Base-by-base conservation (phyloP, 1,140 invertebrate species). In the Lysiphlebus fabarum region DNA sequence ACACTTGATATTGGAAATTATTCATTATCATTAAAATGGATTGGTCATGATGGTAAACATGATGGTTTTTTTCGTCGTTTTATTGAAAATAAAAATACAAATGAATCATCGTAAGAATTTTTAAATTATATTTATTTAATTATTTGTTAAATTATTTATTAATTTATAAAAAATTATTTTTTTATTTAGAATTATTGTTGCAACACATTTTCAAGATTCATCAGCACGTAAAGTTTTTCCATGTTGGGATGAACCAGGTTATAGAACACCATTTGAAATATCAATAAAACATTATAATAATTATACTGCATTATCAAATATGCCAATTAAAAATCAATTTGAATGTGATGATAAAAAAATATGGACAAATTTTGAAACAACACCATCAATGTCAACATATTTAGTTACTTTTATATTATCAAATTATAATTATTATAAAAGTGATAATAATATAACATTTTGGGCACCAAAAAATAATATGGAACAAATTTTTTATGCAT, bases 191-290 rank as follows among this genome's bases (percentile, higher is more conserved):
- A 17, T 34, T 12, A 12, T 61, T 12, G 49, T 50, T 9, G 58
- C 58, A 11, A 87, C 86, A 0, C 86, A 88, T 67, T 88, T 89
- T 67, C 83, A 89, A 65, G 83, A 86, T 7, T 84, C 82, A 1
- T 82, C 81, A 58, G 87, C 88, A 1, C 71, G 88, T 36, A 76
- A 78, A 47, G 84, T 84, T 0, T 90, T 89, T 66, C 87, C 87
- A 0, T 88, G 86, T 67, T 88, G 86, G 71, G 88, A 89, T 70
- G 87, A 89, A 64, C 87, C 87, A 1, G 70, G 67, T 70, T 82
- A 83, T 17, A 85, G 84, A 65, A 79, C 83, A 2, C 70, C 70
- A 8, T 86, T 81, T 65, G 73, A 68, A 6, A 69, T 87, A 26
- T 67, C 64, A 5, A 75, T 90, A 1, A 76, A 80, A 1, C 72